Conservation (phyloP, 2,797 vertebrate genomes). For the Sphenopsis melanotis region DNA sequence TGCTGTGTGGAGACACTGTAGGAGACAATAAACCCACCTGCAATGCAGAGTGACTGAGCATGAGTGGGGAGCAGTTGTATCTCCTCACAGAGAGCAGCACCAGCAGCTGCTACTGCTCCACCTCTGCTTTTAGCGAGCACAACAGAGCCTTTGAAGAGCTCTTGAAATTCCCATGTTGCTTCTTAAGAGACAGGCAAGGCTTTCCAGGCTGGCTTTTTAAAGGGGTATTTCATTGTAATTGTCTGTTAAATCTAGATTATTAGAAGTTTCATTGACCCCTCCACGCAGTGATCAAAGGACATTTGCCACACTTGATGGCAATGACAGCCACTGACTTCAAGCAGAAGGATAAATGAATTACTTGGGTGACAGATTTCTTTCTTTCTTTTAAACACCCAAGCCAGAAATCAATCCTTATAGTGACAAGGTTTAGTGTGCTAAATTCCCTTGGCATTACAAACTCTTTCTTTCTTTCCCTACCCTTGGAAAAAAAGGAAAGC, state of each 20-base stretch:
- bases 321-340: neutral
- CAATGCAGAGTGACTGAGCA: neutral
- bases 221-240: neutral
- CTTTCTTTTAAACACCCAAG: neutral
- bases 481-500: neutral
- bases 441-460: constrained; percentile 35
- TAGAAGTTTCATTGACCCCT: neutral
- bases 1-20: neutral
- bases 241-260: neutral
- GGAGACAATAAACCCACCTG: neutral
- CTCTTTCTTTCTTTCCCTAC: neutral
- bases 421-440: constrained; percentile 4
- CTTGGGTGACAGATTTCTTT: neutral
- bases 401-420: neutral
- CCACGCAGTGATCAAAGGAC: neutral
- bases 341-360: neutral
- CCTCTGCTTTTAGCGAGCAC: neutral
- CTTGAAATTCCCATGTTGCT: neutral
- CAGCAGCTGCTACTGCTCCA: neutral
- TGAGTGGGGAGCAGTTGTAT: neutral
- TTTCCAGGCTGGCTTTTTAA: neutral
- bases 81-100: neutral
- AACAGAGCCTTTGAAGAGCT: constrained; percentile 2
- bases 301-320: neutral
- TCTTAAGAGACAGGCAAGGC: neutral